Evolutionary conservation across 1,140 invertebrate genomes (phyloP).

Genomic region (Steinernema khuongi): DNA sequence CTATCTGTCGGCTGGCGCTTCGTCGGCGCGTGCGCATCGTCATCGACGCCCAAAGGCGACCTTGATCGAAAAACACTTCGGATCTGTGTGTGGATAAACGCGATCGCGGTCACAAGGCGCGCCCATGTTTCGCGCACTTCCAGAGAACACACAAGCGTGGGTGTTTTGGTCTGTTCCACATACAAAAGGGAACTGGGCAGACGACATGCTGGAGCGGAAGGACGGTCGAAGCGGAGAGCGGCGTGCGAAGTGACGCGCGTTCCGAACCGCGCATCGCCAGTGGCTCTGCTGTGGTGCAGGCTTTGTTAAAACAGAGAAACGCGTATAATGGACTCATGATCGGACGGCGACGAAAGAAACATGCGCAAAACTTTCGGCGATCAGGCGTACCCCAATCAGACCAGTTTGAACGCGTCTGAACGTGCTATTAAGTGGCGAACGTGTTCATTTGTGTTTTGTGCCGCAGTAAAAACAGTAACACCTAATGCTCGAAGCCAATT

Average conservation of each 20-base stretch:
- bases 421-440: no score
- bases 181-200: no score
- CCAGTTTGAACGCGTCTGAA: not conserved
- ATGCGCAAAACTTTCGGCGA: not conserved
- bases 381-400: not conserved
- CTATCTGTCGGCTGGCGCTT: not conserved
- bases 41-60: not conserved
- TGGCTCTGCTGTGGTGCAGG: no score
- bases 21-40: not conserved
- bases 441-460: no score
- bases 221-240: no score
- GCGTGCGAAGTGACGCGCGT: not conserved
- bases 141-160: not conserved
- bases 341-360: not conserved
- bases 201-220: no score
- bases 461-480: no score
- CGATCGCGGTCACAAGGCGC: not conserved
- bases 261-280: no score
- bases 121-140: not conserved
- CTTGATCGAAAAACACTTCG: slow-evolving; percentile 7
- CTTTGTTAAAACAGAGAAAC: no score
- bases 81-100: not conserved
- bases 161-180: no score
- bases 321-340: not conserved
- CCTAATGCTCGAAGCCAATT: no score